These are phyloP conservation scores for Pseudochirops cupreus DNA, from an alignment of 2,797 vertebrate genomes.

Conservation along the genomic window DNA sequence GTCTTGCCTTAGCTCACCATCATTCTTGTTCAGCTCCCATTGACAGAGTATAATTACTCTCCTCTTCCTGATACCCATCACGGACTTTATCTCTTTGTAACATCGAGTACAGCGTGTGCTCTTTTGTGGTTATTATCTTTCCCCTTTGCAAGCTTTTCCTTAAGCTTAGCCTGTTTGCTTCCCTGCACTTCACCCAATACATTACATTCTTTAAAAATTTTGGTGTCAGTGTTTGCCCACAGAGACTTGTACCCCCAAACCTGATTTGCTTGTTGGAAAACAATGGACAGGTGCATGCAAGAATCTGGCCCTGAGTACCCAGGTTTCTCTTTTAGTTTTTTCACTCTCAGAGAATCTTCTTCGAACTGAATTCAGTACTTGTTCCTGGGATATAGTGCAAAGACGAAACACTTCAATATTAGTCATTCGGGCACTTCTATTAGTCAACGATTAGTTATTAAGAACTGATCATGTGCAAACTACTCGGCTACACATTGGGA, in stretches of 20 bases:
- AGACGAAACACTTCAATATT: background rate
- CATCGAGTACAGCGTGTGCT: background rate
- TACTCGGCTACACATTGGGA: background rate
- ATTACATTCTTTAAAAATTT: conserved; percentile 39
- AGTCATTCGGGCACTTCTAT: background rate
- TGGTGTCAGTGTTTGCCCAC: background rate
- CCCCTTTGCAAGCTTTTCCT: background rate
- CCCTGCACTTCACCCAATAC: background rate
- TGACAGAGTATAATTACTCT: conserved; percentile 31
- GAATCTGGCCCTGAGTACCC: background rate
- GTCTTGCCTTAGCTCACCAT: conserved; percentile 16
- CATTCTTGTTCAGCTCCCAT: conserved; percentile 37
- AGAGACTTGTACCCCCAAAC: conserved; percentile 16
- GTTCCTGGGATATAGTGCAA: background rate
- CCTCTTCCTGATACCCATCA: conserved; percentile 11
- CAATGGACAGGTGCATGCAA: background rate
- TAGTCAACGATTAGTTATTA: background rate
- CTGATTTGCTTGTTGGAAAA: conserved; percentile 22
- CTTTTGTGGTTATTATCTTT: conserved; percentile 42
- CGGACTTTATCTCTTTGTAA: conserved; percentile 45
- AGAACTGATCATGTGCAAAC: background rate
- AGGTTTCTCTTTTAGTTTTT: conserved; percentile 1
- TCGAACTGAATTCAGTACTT: background rate
- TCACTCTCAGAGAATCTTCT: background rate
- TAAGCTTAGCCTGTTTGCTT: background rate